phyloP scores from a whole-genome alignment of 1,140 invertebrate genomes.

The Dinoponera quadriceps region DNA sequence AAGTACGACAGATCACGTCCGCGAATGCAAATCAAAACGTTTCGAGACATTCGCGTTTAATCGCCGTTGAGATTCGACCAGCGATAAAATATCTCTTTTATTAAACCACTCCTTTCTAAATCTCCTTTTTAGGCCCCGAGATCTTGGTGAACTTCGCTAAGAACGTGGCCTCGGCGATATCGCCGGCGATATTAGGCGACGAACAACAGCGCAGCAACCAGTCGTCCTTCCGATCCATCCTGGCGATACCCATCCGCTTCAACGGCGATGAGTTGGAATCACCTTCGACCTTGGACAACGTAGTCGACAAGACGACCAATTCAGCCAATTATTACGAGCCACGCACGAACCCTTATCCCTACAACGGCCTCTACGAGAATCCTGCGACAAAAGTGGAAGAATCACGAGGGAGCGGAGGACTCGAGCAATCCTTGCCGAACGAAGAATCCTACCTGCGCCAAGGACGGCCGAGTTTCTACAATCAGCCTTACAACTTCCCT shows the following conservation, averaged over 20 bases:
- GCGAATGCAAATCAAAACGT: not conserved
- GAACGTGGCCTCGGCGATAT: constrained; percentile 71
- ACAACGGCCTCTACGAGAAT: not conserved
- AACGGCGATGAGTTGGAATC: not conserved
- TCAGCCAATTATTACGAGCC: constrained; percentile 9
- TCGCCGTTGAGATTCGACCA: no score
- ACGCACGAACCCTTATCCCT: constrained; percentile 1
- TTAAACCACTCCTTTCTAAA: constrained; percentile 11
- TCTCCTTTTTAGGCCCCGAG: constrained; percentile 75
- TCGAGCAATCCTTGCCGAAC: not conserved
- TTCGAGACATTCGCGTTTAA: not conserved
- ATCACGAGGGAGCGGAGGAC: not conserved
- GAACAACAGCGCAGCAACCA: constrained; percentile 47
- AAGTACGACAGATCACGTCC: no score
- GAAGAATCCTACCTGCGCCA: constrained; percentile 1
- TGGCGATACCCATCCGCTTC: not conserved
- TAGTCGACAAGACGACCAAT: constrained; percentile 35
- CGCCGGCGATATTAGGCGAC: constrained; percentile 68
- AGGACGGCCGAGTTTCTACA: constrained; percentile 11
- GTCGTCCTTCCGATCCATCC: not conserved
- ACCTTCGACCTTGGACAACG: not conserved
- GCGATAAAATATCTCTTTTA: not conserved
- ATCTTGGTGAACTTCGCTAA: constrained; percentile 73
- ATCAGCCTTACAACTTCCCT: constrained; percentile 1
- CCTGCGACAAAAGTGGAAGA: not conserved